Evolutionary conservation across 2,113 vertebrate genomes (phyloP).

Genomic region (Laticauda colubrina): DNA sequence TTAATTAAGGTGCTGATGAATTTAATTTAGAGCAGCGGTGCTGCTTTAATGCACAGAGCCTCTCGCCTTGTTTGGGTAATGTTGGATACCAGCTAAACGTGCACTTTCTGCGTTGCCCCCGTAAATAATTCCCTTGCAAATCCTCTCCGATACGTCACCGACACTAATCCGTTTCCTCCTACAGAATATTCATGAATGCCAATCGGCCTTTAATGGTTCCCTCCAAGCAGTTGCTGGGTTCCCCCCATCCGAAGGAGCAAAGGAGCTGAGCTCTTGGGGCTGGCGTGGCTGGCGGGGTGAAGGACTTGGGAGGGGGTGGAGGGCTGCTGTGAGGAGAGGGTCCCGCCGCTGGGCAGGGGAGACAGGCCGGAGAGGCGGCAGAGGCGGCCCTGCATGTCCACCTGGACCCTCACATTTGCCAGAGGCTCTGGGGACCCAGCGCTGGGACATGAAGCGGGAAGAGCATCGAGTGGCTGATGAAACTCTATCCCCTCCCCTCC

Average conservation of each 20-base stretch:
- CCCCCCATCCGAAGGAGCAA: rapidly evolving
- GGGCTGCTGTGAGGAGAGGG: neutral
- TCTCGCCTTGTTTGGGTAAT: conserved; percentile 69
- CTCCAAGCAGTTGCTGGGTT: neutral
- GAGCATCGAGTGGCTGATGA: neutral
- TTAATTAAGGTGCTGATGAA: conserved; percentile 80
- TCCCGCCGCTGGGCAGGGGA: neutral
- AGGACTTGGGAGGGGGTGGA: neutral
- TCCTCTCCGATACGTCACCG: conserved; percentile 54
- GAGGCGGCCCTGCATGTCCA: neutral
- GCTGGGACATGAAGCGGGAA: neutral
- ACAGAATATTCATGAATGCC: conserved; percentile 38
- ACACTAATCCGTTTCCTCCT: conserved; percentile 54
- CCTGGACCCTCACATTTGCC: neutral
- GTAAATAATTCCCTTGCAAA: conserved; percentile 72
- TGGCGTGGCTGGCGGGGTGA: neutral
- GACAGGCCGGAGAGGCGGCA: neutral
- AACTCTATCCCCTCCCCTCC: neutral
- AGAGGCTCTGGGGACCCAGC: neutral
- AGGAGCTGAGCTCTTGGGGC: neutral
- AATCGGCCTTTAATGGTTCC: neutral
- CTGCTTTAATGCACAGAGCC: conserved; percentile 69
- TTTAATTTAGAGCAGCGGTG: conserved; percentile 78
- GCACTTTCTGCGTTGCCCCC: conserved; percentile 70
- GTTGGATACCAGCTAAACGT: conserved; percentile 74